Base-by-base conservation (phyloP, 2,888 invertebrate genomes). In the Rotaria macrura region DNA sequence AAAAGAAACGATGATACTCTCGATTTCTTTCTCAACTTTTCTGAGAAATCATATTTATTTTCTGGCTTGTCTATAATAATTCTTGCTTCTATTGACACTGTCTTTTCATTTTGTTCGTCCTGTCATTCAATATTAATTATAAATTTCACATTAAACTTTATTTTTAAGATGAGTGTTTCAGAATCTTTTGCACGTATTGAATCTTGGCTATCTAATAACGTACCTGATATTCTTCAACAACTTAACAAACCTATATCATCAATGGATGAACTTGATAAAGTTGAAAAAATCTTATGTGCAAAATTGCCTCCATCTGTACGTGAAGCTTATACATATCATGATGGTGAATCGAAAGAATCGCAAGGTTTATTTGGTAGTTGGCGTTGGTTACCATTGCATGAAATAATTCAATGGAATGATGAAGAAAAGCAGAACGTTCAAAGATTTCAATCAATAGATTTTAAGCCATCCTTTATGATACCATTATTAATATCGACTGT, bases 401-500 rank as follows among this genome's bases (percentile, higher is more conserved):
- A 79, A 79, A 79, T 79, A 25, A 43, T 79, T 10, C 25, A 79
- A 43, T 79, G 79, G 79, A 79, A 79, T 79, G 7, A 79, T 79
- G 79, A 79, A 79, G 43, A 79, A 79, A 40, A 43, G 20, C 79
- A n/a, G n/a, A 25, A 43, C 14, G 79, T 25, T 43, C 79, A 43
- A 79, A 79, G 43, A 43, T n/a, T 25, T 79, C 43, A 79, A 5
- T 34, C 43, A n/a, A 12, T 40, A 40, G 79, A 79, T 79, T 79
- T 79, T 43, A 79, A 79, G 43, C 79, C 79, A 43, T 79, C 79
- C 5, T 43, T 79, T 79, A 79, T 79, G 79, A 79, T 79, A 20
- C 79, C 79, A n/a, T n/a, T 79, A 43, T 79, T 79, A 43, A 20
- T 34, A 74, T 74, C 29, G 25, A 40, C 34, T 40, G 20, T 2